Percentiles rank a stretch among this genome's conserved stretches.
Conservation (phyloP, 2,797 vertebrate species). For the Podarcis siculus region DNA sequence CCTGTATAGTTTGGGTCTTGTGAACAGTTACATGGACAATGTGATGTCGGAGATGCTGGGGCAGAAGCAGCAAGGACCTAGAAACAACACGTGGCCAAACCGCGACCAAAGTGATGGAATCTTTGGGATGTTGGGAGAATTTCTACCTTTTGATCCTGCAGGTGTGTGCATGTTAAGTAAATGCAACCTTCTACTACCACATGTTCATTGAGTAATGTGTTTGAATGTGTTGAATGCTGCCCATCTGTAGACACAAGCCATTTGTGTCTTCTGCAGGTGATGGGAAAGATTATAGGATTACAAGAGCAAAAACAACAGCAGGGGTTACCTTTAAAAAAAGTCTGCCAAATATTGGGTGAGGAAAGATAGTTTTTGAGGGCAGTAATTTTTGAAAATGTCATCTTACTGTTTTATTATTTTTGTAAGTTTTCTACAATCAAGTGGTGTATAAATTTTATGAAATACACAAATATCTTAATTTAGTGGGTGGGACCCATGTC, state of each 20-base stretch:
- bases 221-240: background rate
- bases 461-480: no score
- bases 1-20: slow-evolving; percentile 95
- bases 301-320: background rate
- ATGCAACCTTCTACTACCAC: background rate
- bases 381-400: background rate
- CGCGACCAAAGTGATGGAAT: slow-evolving; percentile 94
- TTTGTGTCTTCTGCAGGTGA: background rate
- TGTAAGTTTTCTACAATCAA: no score
- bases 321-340: background rate
- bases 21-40: slow-evolving; percentile 98
- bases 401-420: background rate
- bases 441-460: no score
- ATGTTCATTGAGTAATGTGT: background rate
- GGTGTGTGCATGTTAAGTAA: slow-evolving; percentile 77
- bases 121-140: slow-evolving; percentile 90
- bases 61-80: slow-evolving; percentile 94
- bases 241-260: background rate
- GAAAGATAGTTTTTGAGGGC: background rate
- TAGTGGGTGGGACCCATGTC: background rate
- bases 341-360: background rate
- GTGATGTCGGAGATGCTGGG: slow-evolving; percentile 97
- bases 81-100: slow-evolving; percentile 99
- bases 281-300: background rate
- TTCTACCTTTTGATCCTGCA: slow-evolving; percentile 97